Evolutionary conservation across 2,888 invertebrate species (phyloP).

Genomic region (Acrobasis suavella): DNA sequence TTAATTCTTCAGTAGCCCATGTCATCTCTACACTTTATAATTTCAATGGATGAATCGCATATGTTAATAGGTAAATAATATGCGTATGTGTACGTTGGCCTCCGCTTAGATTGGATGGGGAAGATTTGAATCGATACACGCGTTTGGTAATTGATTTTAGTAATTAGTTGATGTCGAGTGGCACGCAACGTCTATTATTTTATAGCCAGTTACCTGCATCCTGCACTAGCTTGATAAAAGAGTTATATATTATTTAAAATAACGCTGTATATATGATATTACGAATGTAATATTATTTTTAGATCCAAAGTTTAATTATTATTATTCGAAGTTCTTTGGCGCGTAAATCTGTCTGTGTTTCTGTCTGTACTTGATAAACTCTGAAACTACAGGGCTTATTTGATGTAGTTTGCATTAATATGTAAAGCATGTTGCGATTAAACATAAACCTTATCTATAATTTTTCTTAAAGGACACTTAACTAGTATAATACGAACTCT

Average conservation of each 20-base stretch:
- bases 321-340: no score
- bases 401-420: no score
- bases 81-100: constrained; percentile 44
- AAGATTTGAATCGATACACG: constrained; percentile 19
- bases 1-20: not conserved
- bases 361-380: no score
- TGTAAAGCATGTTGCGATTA: no score
- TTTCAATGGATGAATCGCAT: constrained; percentile 25
- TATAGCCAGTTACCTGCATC: not conserved
- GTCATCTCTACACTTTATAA: constrained; percentile 29
- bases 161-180: constrained; percentile 14
- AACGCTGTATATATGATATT: not conserved
- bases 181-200: constrained; percentile 6
- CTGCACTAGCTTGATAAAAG: not conserved
- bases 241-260: not conserved
- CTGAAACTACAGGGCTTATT: no score
- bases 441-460: no score
- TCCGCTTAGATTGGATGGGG: constrained; percentile 15
- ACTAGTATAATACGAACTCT: no score
- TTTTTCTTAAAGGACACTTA: no score
- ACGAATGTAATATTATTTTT: no score
- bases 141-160: constrained; percentile 19
- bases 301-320: no score
- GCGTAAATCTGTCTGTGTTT: no score
- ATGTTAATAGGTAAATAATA: constrained; percentile 71